A percentile compares a stretch with the other conserved stretches of the same genome.
phyloP scores from a whole-genome alignment of 2,888 invertebrate genomes.

The Tenthredo amoena region DNA sequence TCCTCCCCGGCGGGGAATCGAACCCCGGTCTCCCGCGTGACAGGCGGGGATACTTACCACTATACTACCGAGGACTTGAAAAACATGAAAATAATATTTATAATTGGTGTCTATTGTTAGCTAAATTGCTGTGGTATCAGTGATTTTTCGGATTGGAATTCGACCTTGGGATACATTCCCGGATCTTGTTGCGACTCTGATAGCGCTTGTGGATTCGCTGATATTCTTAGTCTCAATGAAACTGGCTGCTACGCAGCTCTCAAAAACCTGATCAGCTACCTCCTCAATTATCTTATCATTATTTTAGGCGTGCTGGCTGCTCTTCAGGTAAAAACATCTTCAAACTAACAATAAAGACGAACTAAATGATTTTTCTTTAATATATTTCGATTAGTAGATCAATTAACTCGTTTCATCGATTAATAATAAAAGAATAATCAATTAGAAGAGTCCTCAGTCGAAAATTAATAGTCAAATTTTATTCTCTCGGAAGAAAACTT shows the following conservation, averaged over 20 bases:
- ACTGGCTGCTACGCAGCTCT: constrained; percentile 22
- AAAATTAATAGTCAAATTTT: too few relatives aligned
- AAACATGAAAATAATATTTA: background rate
- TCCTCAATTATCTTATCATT: background rate
- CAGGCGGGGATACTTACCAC: constrained; percentile 45
- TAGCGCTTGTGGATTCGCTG: background rate
- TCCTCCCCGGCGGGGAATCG: constrained; percentile 44
- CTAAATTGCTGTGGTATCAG: constrained; percentile 57
- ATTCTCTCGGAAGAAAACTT: too few relatives aligned
- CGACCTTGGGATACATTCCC: constrained; percentile 45
- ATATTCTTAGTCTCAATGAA: constrained; percentile 5
- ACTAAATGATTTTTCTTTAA: background rate
- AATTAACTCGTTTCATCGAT: too few relatives aligned
- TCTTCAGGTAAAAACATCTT: constrained; percentile 9
- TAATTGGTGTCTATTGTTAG: constrained; percentile 24
- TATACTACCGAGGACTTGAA: constrained; percentile 39
- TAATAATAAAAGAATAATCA: too few relatives aligned
- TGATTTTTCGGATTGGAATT: constrained; percentile 54
- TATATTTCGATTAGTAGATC: background rate
- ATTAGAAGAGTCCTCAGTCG: too few relatives aligned
- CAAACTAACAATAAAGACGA: background rate
- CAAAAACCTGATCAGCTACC: constrained; percentile 16
- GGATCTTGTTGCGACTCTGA: constrained; percentile 52
- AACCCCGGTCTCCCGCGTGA: constrained; percentile 46
- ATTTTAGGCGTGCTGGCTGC: constrained; percentile 18